phyloP scores from a whole-genome alignment of 2,888 invertebrate species.

The Dynastes maya region DNA sequence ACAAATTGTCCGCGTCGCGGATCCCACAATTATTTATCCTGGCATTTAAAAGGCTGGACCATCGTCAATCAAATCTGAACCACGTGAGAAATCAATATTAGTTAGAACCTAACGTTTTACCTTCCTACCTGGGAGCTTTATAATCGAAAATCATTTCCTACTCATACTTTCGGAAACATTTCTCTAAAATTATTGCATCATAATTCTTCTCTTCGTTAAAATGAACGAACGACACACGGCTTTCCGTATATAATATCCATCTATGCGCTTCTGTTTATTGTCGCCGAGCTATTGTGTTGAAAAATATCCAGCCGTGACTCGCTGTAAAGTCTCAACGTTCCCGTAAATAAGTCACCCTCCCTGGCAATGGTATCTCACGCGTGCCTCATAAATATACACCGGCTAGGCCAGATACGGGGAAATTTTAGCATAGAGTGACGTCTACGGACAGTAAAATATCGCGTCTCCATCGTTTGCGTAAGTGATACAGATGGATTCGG shows the following conservation, averaged over 20 bases:
- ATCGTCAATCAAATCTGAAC: too few relatives aligned
- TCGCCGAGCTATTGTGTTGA: neutral
- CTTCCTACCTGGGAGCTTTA: too few relatives aligned
- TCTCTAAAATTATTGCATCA: neutral
- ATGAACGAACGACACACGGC: neutral
- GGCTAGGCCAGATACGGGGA: neutral
- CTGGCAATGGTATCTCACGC: neutral
- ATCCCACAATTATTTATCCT: too few relatives aligned
- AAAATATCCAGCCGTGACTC: slow-evolving; percentile 34
- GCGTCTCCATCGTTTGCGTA: slow-evolving; percentile 51
- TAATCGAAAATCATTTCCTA: neutral
- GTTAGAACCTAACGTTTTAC: too few relatives aligned
- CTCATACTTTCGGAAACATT: neutral
- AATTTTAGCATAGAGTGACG: slow-evolving; percentile 48
- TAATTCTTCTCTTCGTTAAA: neutral
- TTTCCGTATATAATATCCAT: neutral
- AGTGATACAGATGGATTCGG: slow-evolving; percentile 54
- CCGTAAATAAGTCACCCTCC: slow-evolving; percentile 27
- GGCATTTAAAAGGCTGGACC: too few relatives aligned
- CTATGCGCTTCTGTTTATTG: slow-evolving; percentile 1
- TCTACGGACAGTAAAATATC: slow-evolving; percentile 52
- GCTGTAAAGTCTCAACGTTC: slow-evolving; percentile 15
- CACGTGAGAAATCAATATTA: too few relatives aligned
- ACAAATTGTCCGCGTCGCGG: too few relatives aligned
- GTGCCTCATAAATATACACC: slow-evolving; percentile 27